Evolutionary conservation across 2,113 vertebrate species (phyloP).

Genomic region (Erythrocercus mccallii): DNA sequence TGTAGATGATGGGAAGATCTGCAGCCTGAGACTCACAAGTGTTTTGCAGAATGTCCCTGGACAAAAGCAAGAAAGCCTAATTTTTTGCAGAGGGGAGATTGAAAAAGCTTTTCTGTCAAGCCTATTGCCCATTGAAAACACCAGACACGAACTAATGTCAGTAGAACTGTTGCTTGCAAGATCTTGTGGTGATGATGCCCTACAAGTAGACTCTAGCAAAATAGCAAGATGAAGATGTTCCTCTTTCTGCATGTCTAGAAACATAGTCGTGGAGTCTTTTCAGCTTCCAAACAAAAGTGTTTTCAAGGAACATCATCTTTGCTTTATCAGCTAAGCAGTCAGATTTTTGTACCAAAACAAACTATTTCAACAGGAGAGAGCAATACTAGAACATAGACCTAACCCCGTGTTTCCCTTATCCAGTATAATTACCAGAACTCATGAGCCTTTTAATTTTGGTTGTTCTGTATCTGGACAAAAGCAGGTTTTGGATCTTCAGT

Average conservation of each 20-base stretch:
- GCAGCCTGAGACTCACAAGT: neutral
- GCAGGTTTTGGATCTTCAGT: neutral
- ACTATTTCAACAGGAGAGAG: neutral
- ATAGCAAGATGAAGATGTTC: neutral
- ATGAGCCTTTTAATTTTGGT: neutral
- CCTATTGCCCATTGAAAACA: neutral
- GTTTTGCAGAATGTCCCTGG: neutral
- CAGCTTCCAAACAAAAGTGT: neutral
- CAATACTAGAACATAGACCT: neutral
- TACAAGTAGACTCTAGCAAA: neutral
- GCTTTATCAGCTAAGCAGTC: neutral
- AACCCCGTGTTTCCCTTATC: neutral
- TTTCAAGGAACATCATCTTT: neutral
- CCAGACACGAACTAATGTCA: fast-evolving
- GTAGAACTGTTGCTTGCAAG: neutral
- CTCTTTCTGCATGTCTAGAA: neutral
- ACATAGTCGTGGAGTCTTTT: neutral
- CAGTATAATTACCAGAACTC: neutral
- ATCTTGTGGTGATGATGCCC: neutral
- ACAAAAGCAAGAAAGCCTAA: neutral
- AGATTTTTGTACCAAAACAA: neutral
- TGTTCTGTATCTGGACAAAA: neutral
- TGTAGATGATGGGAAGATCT: neutral
- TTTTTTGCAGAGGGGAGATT: neutral
- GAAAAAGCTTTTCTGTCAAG: neutral